Percentiles rank a stretch among this genome's conserved stretches.
Evolutionary conservation across 1,140 invertebrate genomes (phyloP).

Genomic region (Acromyrmex heyeri): DNA sequence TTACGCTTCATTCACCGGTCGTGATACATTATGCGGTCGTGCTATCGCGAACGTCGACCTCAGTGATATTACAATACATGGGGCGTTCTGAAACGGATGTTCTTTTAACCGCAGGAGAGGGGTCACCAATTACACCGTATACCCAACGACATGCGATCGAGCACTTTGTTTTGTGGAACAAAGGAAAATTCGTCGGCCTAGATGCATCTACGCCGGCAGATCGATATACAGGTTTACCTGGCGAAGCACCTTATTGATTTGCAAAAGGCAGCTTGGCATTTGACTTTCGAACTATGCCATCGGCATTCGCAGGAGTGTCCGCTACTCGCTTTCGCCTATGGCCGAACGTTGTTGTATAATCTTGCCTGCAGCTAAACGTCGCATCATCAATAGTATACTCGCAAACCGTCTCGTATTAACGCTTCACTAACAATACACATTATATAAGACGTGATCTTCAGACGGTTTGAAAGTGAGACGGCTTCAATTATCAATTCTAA

Average conservation of each 20-base stretch:
- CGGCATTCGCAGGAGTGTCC: constrained; percentile 47
- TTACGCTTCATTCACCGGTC: constrained; percentile 9
- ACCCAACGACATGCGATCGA: not conserved
- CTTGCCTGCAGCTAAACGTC: not conserved
- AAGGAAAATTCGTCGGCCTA: constrained; percentile 39
- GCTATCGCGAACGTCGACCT: constrained; percentile 36
- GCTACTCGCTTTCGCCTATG: not conserved
- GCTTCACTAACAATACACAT: not conserved
- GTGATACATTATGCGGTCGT: not conserved
- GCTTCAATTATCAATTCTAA: not conserved
- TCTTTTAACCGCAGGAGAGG: constrained; percentile 9
- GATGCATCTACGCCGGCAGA: not conserved
- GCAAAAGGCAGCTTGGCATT: constrained; percentile 38
- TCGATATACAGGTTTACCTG: constrained; percentile 33
- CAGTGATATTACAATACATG: constrained; percentile 1
- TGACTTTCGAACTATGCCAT: constrained; percentile 60
- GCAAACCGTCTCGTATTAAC: not conserved
- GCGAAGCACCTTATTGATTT: not conserved
- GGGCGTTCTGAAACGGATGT: constrained; percentile 7
- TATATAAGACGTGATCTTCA: not conserved
- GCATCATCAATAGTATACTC: not conserved
- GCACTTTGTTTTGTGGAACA: not conserved
- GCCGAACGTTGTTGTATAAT: constrained; percentile 12
- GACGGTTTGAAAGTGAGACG: not conserved
- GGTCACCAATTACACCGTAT: not conserved